Percentiles rank a stretch among this genome's conserved stretches.
phyloP scores from a whole-genome alignment of 2,113 vertebrate genomes.

The Rhombomys opimus region DNA sequence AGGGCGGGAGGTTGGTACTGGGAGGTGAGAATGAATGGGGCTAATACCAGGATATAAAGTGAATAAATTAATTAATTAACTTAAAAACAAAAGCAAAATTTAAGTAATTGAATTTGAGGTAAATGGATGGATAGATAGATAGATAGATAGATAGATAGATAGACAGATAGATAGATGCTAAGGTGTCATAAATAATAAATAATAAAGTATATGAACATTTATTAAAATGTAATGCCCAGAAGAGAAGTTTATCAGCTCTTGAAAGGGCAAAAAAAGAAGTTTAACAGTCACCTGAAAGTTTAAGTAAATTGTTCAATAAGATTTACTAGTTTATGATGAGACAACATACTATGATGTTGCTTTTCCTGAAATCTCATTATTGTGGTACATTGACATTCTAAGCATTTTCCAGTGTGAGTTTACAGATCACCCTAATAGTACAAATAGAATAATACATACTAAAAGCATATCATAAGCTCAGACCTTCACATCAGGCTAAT shows the following conservation, averaged over 20 bases:
- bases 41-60: no score
- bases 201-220: background rate
- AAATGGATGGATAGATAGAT: background rate
- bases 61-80: no score
- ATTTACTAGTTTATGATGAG: background rate
- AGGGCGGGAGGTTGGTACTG: no score
- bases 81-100: no score
- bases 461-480: background rate
- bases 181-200: background rate
- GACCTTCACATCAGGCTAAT: background rate
- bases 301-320: background rate
- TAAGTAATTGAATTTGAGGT: no score
- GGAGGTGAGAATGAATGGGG: no score
- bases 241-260: background rate
- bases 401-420: background rate
- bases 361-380: background rate
- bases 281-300: background rate
- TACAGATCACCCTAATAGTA: background rate
- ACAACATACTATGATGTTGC: background rate
- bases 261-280: background rate
- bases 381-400: background rate
- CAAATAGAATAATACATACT: background rate
- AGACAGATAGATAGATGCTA: background rate
- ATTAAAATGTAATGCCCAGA: background rate
- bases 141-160: no score